These are phyloP conservation scores for Parazoanthus swiftii DNA, from an alignment of 92 coral and sea anemone species.

Conservation along the genomic window DNA sequence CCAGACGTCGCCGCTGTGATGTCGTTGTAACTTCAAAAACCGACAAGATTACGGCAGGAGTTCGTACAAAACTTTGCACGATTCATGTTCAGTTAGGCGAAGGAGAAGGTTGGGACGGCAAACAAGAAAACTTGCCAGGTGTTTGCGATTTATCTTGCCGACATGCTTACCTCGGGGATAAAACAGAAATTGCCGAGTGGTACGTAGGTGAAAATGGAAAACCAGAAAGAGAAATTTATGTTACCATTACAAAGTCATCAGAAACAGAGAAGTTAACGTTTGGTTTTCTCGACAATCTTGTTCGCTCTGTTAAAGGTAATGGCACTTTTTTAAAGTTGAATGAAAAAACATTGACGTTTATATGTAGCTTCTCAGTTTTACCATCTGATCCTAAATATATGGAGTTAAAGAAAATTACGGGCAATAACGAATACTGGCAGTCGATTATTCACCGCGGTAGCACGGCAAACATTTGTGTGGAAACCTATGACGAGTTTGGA, in stretches of 20 bases:
- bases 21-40: neutral
- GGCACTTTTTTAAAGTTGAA: neutral
- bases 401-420: neutral
- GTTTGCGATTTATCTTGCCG: neutral
- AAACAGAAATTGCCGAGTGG: neutral
- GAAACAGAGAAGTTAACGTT: neutral
- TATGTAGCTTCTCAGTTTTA: conserved; percentile 8
- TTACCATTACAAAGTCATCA: neutral
- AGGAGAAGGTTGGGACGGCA: conserved; percentile 6
- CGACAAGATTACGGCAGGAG: conserved; percentile 7
- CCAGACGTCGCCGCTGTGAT: neutral
- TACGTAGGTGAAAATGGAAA: neutral
- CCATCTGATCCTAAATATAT: conserved; percentile 4
- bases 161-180: neutral
- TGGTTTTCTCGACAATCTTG: neutral
- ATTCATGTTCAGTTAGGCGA: neutral
- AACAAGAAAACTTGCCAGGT: conserved; percentile 12
- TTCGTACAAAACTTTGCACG: neutral
- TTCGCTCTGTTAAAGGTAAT: neutral
- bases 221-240: conserved; percentile 6
- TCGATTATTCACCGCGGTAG: neutral
- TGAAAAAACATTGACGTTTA: neutral
- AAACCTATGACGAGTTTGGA: neutral
- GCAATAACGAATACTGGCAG: neutral
- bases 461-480: neutral